Evolutionary conservation across 2,113 vertebrate species (phyloP).

Genomic region (Psettodes erumei): DNA sequence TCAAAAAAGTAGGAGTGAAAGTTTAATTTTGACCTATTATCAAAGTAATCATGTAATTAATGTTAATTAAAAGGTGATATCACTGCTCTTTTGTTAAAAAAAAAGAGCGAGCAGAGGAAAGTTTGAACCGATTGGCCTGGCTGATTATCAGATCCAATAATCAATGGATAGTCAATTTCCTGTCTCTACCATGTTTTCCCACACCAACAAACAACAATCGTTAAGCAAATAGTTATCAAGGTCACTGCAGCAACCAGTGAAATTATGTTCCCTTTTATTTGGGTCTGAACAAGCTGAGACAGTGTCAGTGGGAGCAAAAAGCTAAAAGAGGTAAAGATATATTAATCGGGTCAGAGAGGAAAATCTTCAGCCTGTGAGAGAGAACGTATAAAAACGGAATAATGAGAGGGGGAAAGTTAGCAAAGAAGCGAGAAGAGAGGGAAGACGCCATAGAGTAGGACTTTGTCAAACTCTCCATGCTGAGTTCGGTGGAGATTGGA

Average conservation of each 20-base stretch:
- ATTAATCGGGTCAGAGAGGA: constrained; percentile 60
- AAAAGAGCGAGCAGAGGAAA: neutral
- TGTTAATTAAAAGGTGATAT: neutral
- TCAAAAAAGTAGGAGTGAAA: neutral
- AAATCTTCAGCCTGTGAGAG: constrained; percentile 1
- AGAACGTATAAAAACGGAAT: constrained; percentile 63
- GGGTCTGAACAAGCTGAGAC: constrained; percentile 18
- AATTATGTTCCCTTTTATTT: constrained; percentile 26
- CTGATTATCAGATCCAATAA: neutral
- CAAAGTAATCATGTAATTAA: neutral
- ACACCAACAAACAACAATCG: neutral
- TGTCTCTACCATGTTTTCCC: neutral
- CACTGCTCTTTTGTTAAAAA: neutral
- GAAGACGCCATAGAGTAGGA: constrained; percentile 44
- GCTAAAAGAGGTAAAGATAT: constrained; percentile 58
- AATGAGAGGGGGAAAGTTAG: constrained; percentile 69
- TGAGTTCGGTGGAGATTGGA: constrained; percentile 47
- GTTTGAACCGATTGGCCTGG: no score
- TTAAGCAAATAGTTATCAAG: constrained; percentile 15
- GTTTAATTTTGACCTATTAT: no score
- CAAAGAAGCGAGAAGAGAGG: constrained; percentile 31
- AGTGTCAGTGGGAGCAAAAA: constrained; percentile 36
- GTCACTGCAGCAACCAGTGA: constrained; percentile 17
- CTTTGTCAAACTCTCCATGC: constrained; percentile 70
- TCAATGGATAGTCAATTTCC: neutral